Conservation (phyloP, 2,797 vertebrate genomes). For the Myotis planiceps region DNA sequence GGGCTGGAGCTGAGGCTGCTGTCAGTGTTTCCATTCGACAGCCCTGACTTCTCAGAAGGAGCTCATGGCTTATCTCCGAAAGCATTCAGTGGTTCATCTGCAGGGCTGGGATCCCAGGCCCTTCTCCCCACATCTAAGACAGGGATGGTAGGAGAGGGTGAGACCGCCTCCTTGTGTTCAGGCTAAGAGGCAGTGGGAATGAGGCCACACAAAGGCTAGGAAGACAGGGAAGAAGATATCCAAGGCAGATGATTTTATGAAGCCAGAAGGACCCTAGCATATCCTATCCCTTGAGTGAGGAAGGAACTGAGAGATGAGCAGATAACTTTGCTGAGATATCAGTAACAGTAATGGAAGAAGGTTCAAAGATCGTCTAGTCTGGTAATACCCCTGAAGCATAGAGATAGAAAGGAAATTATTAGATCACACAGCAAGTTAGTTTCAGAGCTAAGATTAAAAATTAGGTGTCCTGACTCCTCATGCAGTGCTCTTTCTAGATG, state of each 20-base stretch:
- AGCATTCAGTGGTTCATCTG: not conserved
- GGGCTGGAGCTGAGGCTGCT: slow-evolving; percentile 10
- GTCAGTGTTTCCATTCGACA: slow-evolving; percentile 59
- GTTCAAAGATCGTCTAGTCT: not conserved
- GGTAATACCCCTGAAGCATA: not conserved
- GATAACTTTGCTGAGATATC: not conserved
- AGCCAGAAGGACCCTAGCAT: not conserved
- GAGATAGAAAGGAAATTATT: not conserved
- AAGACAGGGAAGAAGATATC: not conserved
- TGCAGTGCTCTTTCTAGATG: not conserved
- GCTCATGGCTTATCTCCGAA: slow-evolving; percentile 57
- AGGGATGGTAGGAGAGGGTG: not conserved
- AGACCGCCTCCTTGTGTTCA: not conserved
- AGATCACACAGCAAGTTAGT: not conserved
- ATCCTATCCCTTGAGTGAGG: not conserved
- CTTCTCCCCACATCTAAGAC: not conserved
- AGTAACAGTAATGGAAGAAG: not conserved
- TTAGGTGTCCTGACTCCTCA: not conserved
- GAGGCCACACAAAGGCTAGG: not conserved
- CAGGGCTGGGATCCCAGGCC: not conserved
- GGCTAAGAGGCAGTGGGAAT: not conserved
- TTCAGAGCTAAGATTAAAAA: not conserved
- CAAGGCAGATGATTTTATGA: not conserved
- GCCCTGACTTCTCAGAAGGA: slow-evolving; percentile 19
- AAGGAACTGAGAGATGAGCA: not conserved